Evolutionary conservation across 2,113 vertebrate genomes (phyloP).

Genomic region (Crotalus helleri): DNA sequence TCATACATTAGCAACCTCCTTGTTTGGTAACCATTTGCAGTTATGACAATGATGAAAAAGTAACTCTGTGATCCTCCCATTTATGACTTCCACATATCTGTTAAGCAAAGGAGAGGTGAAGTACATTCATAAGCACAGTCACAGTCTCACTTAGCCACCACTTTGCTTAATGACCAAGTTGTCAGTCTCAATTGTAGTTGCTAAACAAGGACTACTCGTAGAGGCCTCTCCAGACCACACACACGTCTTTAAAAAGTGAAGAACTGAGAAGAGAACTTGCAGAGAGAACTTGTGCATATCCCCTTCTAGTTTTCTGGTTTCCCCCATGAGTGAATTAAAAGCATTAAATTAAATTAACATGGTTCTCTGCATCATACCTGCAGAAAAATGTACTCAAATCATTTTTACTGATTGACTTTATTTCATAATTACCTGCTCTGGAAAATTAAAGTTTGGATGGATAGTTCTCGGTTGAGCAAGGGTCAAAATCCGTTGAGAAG

Average conservation of each 20-base stretch:
- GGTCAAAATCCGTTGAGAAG: constrained; percentile 51
- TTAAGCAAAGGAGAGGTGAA: background rate
- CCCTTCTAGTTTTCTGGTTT: background rate
- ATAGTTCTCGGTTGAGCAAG: constrained; percentile 58
- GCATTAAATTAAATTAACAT: background rate
- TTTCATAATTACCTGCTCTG: constrained; percentile 58
- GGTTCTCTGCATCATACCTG: background rate
- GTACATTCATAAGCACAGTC: background rate
- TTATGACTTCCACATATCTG: background rate
- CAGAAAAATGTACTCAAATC: background rate
- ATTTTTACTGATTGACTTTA: background rate
- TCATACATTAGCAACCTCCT: background rate
- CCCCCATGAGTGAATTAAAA: background rate
- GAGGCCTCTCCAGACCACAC: background rate
- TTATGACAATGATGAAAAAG: background rate
- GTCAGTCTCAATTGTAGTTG: background rate
- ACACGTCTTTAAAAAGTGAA: background rate
- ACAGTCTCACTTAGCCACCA: background rate
- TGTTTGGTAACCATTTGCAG: background rate
- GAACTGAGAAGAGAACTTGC: background rate
- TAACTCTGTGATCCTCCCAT: background rate
- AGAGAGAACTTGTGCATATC: background rate
- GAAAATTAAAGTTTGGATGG: constrained; percentile 34
- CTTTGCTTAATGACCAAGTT: background rate
- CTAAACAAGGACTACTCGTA: background rate